Base-by-base conservation (phyloP, 2,888 invertebrate genomes). In the Allacma fusca region DNA sequence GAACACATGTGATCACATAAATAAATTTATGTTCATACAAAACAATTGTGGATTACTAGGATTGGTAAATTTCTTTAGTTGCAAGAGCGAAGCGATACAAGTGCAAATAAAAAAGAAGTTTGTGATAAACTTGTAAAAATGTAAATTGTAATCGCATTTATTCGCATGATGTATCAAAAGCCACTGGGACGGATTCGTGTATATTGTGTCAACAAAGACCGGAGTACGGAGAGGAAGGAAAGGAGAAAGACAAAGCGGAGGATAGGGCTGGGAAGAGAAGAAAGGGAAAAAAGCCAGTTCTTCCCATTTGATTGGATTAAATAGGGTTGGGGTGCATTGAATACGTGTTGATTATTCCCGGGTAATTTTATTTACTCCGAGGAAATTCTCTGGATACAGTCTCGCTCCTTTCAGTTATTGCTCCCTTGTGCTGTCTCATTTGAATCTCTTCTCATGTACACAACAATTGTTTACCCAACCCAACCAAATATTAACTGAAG, bases 321-420 rank as follows among this genome's bases (percentile, higher is more conserved):
- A 65, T 70, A 65, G 74, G 78, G 72, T 80, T 80, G 76, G 80
- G 78, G 78, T 78, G 76, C 62, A 50, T 72, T 81, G 71, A 81
- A 81, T 81, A 78, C 78, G 81, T 81, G 79, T 81, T 81, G 79
- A 81, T 81, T 81, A 79, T 79, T 75, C 59, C 69, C 76, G 76
- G 70, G 79, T 81, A 81, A 81, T 81, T 81, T 68, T 81, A 81
- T 81, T 81, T 81, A 68, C 75, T 76, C 73, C 64, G 23, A 62
- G 62, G 24, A 62, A 50, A 50, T 34, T 9, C 34, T 34, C 34
- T 34, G 5, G 34, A 34, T 34, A 34, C 34, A 34, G 4, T 9
- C 34, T 7, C 34, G 9, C 9, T 7, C 34, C 4, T 7, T 34
- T 34, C 9, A 34, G 34, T n/a, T n/a, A 34, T 34, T 4, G 9